A percentile compares a stretch with the other conserved stretches of the same genome.
Evolutionary conservation across 2,888 invertebrate species (phyloP).

Genomic region (Gryllus longicercus): DNA sequence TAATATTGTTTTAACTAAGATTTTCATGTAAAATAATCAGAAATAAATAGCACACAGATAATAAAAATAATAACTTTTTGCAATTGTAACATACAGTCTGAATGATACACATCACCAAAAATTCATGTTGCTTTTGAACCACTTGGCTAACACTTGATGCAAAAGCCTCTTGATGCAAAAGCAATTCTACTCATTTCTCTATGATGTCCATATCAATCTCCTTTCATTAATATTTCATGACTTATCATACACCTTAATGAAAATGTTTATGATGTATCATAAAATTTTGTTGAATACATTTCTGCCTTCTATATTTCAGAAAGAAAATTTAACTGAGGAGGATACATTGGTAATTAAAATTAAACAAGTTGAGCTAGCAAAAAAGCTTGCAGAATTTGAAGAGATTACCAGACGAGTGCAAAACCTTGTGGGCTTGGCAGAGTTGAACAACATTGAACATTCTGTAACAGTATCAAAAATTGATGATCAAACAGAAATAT

Average conservation of each 20-base stretch:
- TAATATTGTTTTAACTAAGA: neutral
- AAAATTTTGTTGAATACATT: no score
- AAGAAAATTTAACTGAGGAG: constrained; percentile 55
- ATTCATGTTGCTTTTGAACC: no score
- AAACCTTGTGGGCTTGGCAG: constrained; percentile 50
- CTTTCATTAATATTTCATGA: no score
- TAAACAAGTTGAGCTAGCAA: constrained; percentile 56
- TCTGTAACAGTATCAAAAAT: neutral
- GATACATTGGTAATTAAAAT: constrained; percentile 57
- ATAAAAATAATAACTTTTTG: neutral
- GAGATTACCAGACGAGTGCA: constrained; percentile 58
- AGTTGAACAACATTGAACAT: neutral
- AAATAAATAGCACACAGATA: neutral
- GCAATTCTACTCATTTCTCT: no score
- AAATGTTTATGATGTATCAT: no score
- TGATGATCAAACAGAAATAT: neutral
- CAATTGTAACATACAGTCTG: no score
- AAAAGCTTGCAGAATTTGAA: constrained; percentile 61
- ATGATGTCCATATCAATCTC: no score
- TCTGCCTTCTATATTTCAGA: constrained; percentile 46
- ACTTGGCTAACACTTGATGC: no score
- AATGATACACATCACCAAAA: no score
- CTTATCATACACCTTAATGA: no score
- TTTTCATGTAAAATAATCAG: neutral
- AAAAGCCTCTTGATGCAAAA: no score